Evolutionary conservation across 2,797 vertebrate species (phyloP), one percentile per base, ranked within the genome.

Genomic region (Emys orbicularis): DNA sequence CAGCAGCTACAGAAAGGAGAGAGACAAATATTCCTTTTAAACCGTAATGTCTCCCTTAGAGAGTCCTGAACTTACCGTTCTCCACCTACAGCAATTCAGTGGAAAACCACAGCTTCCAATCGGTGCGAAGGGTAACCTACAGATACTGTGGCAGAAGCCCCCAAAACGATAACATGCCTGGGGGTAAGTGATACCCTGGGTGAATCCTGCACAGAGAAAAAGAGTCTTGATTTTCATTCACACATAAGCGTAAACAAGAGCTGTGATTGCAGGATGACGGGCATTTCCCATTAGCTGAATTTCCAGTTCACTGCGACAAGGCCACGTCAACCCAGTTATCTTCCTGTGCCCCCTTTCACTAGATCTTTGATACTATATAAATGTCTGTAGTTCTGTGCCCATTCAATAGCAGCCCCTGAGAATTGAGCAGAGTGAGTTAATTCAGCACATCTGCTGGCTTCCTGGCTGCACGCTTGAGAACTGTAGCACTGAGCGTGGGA

Each of bases 91-190:
- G 61, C 61, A 65, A 6, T 6, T 16, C 34, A 8, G 4, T 27
- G 9, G 0, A 18, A 18, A 19, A n/a, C 61, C 6, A 8, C 61
- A 65, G 3, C 31, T 7, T 65, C 34, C 61, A n/a, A 65, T 65
- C n/a, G n/a, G n/a, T n/a, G n/a, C n/a, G n/a, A n/a, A n/a, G n/a
- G n/a, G n/a, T n/a, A n/a, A n/a, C n/a, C n/a, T n/a, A n/a, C n/a
- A n/a, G n/a, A n/a, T n/a, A n/a, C n/a, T n/a, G n/a, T 1, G 0
- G 34, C 61, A 65, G 3, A 65, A 4, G 7, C 61, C 61, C 16
- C 2, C 16, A n/a, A 61, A 61, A n/a, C 3, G 15, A 1, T 4
- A 4, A n/a, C 61, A 65, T 19, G 7, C 3, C 3, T 4, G 3
- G 25, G 3, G 25, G 25, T 27, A 13, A 18, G 4, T 9, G 16